Evolutionary conservation across 2,888 invertebrate genomes (phyloP), one percentile per base, ranked within the genome.

Genomic region (Uropetala carovei): DNA sequence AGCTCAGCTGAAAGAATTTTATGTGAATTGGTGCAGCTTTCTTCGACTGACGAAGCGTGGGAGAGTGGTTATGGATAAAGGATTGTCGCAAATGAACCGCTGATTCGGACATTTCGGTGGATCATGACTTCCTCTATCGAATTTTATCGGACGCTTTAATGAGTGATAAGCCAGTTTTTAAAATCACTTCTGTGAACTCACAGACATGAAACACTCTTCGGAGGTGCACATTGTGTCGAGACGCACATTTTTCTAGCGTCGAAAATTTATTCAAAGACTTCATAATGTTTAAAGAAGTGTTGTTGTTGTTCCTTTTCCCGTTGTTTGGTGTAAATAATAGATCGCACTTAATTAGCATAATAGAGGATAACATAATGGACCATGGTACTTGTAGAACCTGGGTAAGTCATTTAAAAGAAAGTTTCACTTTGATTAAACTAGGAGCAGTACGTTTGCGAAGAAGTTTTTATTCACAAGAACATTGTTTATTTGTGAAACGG

Each of bases 1-100:
- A 97, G 95, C 96, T 97, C 95, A 97, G 97, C 95, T 96, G 96
- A 96, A 92, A 89, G 89, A 89, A 89, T 82, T 92, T 92, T 92
- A 27, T 92, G 92, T 82, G 93, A 81, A 86, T 57, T 43, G 18
- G 43, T n/a, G 18, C 60, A 11, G 22, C 75, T 22, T 22, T 27
- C 75, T 14, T 11, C 75, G 75, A 75, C 11, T 75, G 75, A 27
- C 27, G 13, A 27, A 27, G 13, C n/a, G 13, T 13, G 75, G 22
- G 22, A 22, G 2, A 75, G 75, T 75, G 75, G 22, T 75, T 75
- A 27, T 75, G 75, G 13, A 75, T 22, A 75, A 75, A 75, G 22
- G 75, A 18, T 27, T 13, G 75, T 27, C 27, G 14, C 10, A 75
- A 22, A 27, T 27, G 22, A 27, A 75, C 27, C 75, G 27, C 3